Evolutionary conservation across 1,140 invertebrate species (phyloP).

Genomic region (Yoshiicerus persimilis): DNA sequence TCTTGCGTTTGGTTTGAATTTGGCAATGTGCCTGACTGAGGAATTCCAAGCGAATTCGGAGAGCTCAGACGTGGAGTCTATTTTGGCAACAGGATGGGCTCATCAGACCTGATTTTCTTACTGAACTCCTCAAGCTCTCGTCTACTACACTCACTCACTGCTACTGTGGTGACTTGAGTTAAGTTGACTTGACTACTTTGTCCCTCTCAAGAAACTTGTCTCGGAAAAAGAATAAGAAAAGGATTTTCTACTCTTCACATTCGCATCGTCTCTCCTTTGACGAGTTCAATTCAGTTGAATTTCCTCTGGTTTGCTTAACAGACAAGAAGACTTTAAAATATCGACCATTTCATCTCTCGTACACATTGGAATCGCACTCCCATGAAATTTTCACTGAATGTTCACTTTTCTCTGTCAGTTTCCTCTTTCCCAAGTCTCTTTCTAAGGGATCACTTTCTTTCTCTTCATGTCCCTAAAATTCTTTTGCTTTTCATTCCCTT

Average conservation of each 20-base stretch:
- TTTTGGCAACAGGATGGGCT: constrained; percentile 48
- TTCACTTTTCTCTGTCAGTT: not conserved
- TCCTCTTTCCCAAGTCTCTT: not conserved
- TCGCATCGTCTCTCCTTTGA: not conserved
- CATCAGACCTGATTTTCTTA: constrained; percentile 46
- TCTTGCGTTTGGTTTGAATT: constrained; percentile 6
- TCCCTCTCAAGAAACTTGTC: not conserved
- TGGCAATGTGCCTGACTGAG: constrained; percentile 43
- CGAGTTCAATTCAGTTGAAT: not conserved
- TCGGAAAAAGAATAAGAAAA: constrained; percentile 4
- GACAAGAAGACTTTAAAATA: not conserved
- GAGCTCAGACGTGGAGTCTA: constrained; percentile 42
- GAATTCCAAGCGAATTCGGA: constrained; percentile 38
- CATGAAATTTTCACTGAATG: not conserved
- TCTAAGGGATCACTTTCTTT: not conserved
- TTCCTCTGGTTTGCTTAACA: not conserved
- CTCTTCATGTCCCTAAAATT: not conserved
- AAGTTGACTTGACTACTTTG: constrained; percentile 8
- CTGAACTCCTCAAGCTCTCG: not conserved
- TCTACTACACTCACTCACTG: constrained; percentile 18
- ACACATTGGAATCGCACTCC: not conserved
- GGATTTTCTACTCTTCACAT: not conserved
- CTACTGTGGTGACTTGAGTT: not conserved
- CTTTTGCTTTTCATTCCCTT: not conserved
- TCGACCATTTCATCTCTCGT: not conserved